These are phyloP conservation scores for Hyperoplus immaculatus DNA, from an alignment of 2,797 vertebrate species.

Conservation along the genomic window DNA sequence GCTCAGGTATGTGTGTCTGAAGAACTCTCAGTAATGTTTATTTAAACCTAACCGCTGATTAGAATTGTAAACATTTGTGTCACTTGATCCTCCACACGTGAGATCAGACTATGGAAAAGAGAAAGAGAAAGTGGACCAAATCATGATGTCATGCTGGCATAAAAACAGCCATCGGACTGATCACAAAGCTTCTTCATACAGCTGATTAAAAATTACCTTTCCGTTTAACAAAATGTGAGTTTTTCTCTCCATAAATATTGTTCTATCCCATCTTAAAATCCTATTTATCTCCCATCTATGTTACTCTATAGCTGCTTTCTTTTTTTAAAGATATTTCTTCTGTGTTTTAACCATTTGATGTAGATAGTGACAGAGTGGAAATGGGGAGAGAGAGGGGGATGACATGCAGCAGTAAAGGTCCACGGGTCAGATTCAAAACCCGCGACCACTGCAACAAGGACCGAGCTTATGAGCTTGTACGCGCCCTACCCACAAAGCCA, in stretches of 20 bases:
- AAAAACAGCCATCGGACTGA: conserved; percentile 24
- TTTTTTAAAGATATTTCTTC: too few relatives aligned
- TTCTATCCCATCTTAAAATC: neutral
- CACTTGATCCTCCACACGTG: conserved; percentile 66
- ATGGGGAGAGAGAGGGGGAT: too few relatives aligned
- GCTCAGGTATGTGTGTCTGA: conserved; percentile 70
- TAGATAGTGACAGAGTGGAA: too few relatives aligned
- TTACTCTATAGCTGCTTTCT: neutral
- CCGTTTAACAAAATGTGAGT: neutral
- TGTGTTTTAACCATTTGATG: too few relatives aligned
- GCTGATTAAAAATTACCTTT: neutral
- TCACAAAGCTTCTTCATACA: conserved; percentile 2
- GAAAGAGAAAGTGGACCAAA: conserved; percentile 35
- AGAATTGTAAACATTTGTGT: conserved; percentile 68
- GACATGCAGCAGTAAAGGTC: too few relatives aligned
- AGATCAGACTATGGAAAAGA: conserved; percentile 75
- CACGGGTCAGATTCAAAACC: too few relatives aligned
- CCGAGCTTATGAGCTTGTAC: too few relatives aligned
- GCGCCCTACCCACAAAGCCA: too few relatives aligned
- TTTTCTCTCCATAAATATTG: conserved; percentile 3
- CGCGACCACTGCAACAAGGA: too few relatives aligned
- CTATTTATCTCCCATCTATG: conserved; percentile 1
- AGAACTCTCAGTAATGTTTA: conserved; percentile 61
- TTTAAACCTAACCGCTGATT: conserved; percentile 68
- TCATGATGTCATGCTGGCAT: conserved; percentile 45